Evolutionary conservation across 2,888 invertebrate genomes (phyloP), one percentile per base, ranked within the genome.

Genomic region (Agrochola macilenta): DNA sequence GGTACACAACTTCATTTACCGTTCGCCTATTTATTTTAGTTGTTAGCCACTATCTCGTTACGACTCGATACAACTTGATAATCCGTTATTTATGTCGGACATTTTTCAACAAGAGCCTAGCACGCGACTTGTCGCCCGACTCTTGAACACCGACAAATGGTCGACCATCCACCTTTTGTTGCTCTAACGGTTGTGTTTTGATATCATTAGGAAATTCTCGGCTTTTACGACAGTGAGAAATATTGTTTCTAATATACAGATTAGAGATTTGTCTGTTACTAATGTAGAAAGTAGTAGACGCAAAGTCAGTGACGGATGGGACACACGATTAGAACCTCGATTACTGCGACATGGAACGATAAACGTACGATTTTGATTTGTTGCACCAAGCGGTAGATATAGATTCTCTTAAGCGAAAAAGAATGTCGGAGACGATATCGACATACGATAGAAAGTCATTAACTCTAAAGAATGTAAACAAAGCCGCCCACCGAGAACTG

Each of bases 11-110:
- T 94, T 94, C 93, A 94, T 95, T 94, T 95, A 95, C 95, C 94
- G 94, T 95, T 94, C 91, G 90, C 88, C 93, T 94, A 95, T 95
- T 95, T 95, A 95, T 95, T 94, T 94, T 90, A 91, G 92, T 93
- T 94, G 94, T 94, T 92, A 90, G 91, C 90, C 87, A 89, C 92
- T 94, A 95, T 95, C 95, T 95, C 92, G 93, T 93, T 94, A 94
- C 92, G 91, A 92, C 92, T 91, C 93, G 95, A 94, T 96, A 95
- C 94, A 91, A 92, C 90, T 93, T 93, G 96, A 95, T 96, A 96
- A 96, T 96, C 95, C 92, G 94, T 96, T 95, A 96, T 96, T 96
- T 95, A 96, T 96, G 94, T 92, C 86, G 82, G 88, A 92, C 91
- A 95, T 96, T 95, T 95, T 94, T 96, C 95, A 91, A 93, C 89